Percentiles rank a stretch among this genome's conserved stretches.
Evolutionary conservation across 1,140 invertebrate genomes (phyloP).

Genomic region (Wiebesia pumilae): DNA sequence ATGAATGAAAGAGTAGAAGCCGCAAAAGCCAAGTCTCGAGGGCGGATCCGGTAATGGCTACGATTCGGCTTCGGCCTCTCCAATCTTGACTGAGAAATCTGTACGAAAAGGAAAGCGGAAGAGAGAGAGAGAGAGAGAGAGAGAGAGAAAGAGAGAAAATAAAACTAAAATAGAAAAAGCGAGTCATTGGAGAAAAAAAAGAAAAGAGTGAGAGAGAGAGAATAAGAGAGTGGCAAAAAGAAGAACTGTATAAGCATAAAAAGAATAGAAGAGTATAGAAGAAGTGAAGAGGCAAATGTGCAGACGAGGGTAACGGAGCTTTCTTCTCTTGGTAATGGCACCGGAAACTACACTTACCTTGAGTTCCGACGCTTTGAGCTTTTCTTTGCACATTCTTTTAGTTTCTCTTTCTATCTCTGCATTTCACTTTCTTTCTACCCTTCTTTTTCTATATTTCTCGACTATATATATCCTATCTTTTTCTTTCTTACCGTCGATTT

Average conservation of each 20-base stretch:
- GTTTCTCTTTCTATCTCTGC: background rate
- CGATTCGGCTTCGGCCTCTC: conserved; percentile 38
- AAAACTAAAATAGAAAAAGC: background rate
- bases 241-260: conserved; percentile 14
- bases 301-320: conserved; percentile 59
- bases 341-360: conserved; percentile 70
- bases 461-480: background rate
- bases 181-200: conserved; percentile 17
- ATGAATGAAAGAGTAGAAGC: conserved; percentile 48
- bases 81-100: conserved; percentile 38
- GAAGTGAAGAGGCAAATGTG: conserved; percentile 56
- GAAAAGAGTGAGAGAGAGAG: too few species aligned
- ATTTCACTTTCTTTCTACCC: background rate
- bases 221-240: background rate
- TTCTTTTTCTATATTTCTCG: background rate
- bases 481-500: background rate
- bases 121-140: conserved; percentile 13
- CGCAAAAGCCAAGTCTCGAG: conserved; percentile 49
- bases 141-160: background rate
- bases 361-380: conserved; percentile 66
- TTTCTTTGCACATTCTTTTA: conserved; percentile 54
- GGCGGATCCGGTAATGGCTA: conserved; percentile 42
- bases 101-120: background rate
- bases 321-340: conserved; percentile 64
- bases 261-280: conserved; percentile 9